Evolutionary conservation across 2,797 vertebrate genomes (phyloP), one percentile per base, ranked within the genome.

Genomic region (Dermochelys coriacea): DNA sequence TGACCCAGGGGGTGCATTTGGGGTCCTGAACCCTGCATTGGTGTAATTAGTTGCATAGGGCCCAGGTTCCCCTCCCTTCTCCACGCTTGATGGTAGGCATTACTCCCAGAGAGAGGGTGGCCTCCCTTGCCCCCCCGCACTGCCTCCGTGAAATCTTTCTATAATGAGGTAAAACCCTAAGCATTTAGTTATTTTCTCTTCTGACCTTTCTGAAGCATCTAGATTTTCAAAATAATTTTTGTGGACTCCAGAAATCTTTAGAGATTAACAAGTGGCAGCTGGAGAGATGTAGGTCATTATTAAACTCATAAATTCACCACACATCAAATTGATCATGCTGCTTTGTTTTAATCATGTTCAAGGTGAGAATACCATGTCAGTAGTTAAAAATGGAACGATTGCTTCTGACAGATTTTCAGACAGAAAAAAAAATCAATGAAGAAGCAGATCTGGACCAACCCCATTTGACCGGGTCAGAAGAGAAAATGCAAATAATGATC

Each of bases 401-500:
- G 25, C 5, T 80, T 14, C 80, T 84, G 37, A 21, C 2, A 25
- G 47, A 34, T 27, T 51, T 88, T 74, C 80, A 77, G 74, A 19
- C 8, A 21, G 51, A 74, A 52, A 52, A 41, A 5, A 82, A 88
- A 95, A 75, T 12, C 51, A 27, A 12, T 0, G 25, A 80, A 37
- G n/a, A 77, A 47, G 64, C 25, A 2, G 1, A 18, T 1, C 68
- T 31, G 41, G 0, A 8, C 34, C 25, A 79, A 23, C 64, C 4
- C 0, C 1, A 1, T 8, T 3, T 0, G 23, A 37, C 4, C 8
- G 14, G 14, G 45, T 29, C 41, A 79, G 79, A 51, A 75, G 34
- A 7, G 52, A 34, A 47, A 41, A 15, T 27, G 82, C 79, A 23
- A 47, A 55, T 21, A n/a, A 1, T 27, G 71, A 47, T 27, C 71